These are phyloP conservation scores for Xanthorhoe designata DNA, from an alignment of 2,888 invertebrate species.

Conservation along the genomic window DNA sequence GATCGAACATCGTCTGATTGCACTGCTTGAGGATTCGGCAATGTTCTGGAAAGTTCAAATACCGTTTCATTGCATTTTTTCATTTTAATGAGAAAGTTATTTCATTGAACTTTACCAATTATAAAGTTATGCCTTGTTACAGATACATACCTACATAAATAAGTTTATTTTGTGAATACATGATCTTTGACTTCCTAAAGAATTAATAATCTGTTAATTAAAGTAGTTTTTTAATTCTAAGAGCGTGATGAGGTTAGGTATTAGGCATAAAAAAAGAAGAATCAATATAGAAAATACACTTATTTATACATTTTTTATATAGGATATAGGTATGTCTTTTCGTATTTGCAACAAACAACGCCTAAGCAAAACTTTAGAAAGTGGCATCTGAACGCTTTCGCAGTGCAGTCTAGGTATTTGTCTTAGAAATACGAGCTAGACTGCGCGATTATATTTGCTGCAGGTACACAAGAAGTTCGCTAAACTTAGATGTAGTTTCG, in stretches of 20 bases:
- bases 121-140: too few relatives aligned
- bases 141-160: neutral
- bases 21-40: conserved; percentile 65
- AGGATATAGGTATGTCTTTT: neutral
- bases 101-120: neutral
- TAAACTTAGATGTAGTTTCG: conserved; percentile 63
- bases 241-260: too few relatives aligned
- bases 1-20: conserved; percentile 75
- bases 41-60: conserved; percentile 48
- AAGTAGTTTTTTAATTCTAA: too few relatives aligned
- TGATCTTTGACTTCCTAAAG: neutral
- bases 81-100: conserved; percentile 8
- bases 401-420: conserved; percentile 1
- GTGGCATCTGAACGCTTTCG: neutral
- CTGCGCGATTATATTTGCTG: conserved; percentile 72
- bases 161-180: neutral
- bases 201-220: neutral
- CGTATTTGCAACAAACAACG: neutral
- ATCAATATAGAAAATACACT: too few relatives aligned
- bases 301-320: too few relatives aligned
- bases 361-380: neutral
- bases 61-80: conserved; percentile 7
- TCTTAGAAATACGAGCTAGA: conserved; percentile 44
- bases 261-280: too few relatives aligned
- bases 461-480: conserved; percentile 62